Evolutionary conservation across 2,113 vertebrate species (phyloP).

Genomic region (Gallinago jamesoni): DNA sequence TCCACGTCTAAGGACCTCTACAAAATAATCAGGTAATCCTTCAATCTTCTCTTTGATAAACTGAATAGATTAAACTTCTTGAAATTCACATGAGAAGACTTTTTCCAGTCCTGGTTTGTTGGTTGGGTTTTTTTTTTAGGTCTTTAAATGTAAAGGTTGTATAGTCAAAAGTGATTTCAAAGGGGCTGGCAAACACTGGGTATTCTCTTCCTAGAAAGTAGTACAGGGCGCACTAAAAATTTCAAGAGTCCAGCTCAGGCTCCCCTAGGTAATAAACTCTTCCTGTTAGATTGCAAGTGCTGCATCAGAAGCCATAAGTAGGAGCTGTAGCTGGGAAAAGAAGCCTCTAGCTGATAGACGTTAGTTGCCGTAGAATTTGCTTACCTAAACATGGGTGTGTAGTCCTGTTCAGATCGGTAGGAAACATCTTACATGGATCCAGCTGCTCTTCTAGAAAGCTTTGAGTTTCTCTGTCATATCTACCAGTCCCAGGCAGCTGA

Average conservation of each 20-base stretch:
- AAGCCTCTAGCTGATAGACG: not conserved
- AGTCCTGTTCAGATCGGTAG: not conserved
- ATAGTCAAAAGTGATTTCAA: not conserved
- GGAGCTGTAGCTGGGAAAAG: rapidly evolving
- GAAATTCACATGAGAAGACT: not conserved
- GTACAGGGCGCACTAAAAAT: not conserved
- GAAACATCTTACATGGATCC: not conserved
- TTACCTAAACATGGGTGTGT: not conserved
- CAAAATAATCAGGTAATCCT: conserved; percentile 27
- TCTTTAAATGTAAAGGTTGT: not conserved
- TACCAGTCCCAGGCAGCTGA: not conserved
- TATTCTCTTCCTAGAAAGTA: not conserved
- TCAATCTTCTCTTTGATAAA: not conserved
- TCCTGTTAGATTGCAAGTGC: not conserved
- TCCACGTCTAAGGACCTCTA: not conserved
- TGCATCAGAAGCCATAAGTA: not conserved
- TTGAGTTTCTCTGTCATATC: not conserved
- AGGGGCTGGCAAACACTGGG: not conserved
- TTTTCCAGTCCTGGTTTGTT: not conserved
- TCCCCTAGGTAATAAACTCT: not conserved
- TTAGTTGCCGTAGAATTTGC: not conserved
- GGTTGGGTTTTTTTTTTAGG: not conserved
- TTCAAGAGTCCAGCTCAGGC: not conserved
- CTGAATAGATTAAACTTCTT: not conserved
- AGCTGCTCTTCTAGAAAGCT: not conserved